Evolutionary conservation across 2,888 invertebrate species (phyloP), one percentile per base, ranked within the genome.

Genomic region (Thalpophila matura): DNA sequence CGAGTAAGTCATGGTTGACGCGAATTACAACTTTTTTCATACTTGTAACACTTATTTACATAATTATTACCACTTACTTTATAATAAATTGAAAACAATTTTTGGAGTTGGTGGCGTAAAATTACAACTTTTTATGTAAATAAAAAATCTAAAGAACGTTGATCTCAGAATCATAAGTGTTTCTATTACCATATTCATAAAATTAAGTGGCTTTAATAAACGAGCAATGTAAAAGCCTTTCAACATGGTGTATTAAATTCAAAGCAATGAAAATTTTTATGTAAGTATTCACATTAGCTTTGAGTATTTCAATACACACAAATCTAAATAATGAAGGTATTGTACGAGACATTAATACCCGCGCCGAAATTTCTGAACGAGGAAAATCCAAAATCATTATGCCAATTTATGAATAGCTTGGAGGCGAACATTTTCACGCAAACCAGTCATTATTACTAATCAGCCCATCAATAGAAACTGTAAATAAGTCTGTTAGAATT

Each of bases 1-100:
- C 1, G 12, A 68, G 45, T 46, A 50, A 65, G 71, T 65, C 80
- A 80, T 10, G 80, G 78, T 35, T 70, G 22, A 12, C 7, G 27
- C 37, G 14, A 31, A 26, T 12, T 20, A 14, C 43, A 45, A 58
- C 57, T 47, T 55, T 68, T 67, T 56, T 47, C 33, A 37, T 20
- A 58, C 58, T 65, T 51, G 56, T 54, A 53, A 66, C 59, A 56
- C 31, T 42, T 66, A 29, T 20, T 27, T 29, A 2, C n/a, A 7
- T 24, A 33, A 37, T 38, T n/a, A n/a, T 43, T 18, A 40, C 7
- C 4, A 42, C 12, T 38, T 24, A 12, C 9, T 51, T 31, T 53
- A 9, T 35, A 42, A 4, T 7, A 42, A 35, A 31, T 27, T 16
- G 2, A 12, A 45, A 63, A 9, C 14, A 9, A 67, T 29, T 37